Base-by-base conservation (phyloP, 2,888 invertebrate genomes). In the Apomyelois bistriatella region DNA sequence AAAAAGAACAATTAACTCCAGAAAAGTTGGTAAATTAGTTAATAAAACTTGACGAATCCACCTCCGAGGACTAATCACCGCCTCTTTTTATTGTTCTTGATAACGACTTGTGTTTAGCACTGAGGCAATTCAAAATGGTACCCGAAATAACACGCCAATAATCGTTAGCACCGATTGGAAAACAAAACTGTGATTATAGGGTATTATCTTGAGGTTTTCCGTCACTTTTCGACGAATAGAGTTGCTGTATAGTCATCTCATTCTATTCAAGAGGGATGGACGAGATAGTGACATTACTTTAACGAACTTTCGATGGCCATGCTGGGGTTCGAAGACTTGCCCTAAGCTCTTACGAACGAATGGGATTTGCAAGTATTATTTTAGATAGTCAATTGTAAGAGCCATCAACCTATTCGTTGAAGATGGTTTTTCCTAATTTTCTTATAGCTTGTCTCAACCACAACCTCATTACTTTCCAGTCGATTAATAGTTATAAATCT, bases 141-240 rank as follows among this genome's bases (percentile, higher is more conserved):
- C 72, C 76, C 81, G 81, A 87, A 92, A 92, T 91, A 91, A 92
- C 92, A 92, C 87, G 91, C 92, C 92, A 92, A 92, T 92, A 92
- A 92, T 92, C 92, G 92, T 92, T 91, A 91, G 85, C 84, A 89
- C 85, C 91, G 92, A 91, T 92, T 92, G 91, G 92, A 92, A 92
- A 92, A 92, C 92, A 92, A 92, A 92, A 92, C 91, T 92, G 92
- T 92, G 92, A 92, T 92, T 92, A 92, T 91, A 82, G 74, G 87
- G 85, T 74, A 87, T 87, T 87, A 89, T 85, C 82, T 80, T 64
- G 62, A 60, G 15, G 63, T 68, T 59, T 62, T 57, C 66, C 56
- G 54, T 85, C 84, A 62, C 74, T 68, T 67, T 86, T 72, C 56
- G 47, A 56, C 77, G 53, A 55, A 59, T 58, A 56, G 59, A 55